Conservation (phyloP, 2,888 invertebrate genomes). For the Drosophila paramelanica region DNA sequence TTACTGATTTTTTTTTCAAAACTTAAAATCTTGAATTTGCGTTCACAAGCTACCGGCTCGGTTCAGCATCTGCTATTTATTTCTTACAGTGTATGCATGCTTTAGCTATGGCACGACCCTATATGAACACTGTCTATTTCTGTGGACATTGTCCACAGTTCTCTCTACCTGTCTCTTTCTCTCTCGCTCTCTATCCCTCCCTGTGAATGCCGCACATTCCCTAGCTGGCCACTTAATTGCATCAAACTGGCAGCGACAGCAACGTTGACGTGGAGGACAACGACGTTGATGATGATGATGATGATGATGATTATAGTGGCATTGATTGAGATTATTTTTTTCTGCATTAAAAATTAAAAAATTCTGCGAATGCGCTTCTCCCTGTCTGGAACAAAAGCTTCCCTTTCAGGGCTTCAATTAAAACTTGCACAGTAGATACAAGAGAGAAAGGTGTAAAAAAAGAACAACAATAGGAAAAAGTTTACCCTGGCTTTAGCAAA, state of each 20-base stretch:
- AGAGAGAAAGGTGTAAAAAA: not conserved
- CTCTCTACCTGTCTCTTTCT: too few relatives aligned
- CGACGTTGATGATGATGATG: not conserved
- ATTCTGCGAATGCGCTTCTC: conserved; percentile 12
- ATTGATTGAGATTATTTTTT: conserved; percentile 40
- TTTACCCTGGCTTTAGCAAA: not conserved
- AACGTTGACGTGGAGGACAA: not conserved
- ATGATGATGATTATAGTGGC: conserved; percentile 5
- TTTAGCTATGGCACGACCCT: not conserved
- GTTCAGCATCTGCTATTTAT: not conserved
- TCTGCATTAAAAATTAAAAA: conserved; percentile 25
- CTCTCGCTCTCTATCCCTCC: not conserved
- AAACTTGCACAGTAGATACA: conserved; percentile 26
- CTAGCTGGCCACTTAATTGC: conserved; percentile 42
- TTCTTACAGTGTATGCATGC: conserved; percentile 1
- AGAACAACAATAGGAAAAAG: not conserved
- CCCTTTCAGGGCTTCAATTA: conserved; percentile 38
- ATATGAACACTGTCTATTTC: not conserved
- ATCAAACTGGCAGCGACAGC: conserved; percentile 20
- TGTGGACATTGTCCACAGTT: not conserved
- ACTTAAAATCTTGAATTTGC: too few relatives aligned
- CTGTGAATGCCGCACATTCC: not conserved
- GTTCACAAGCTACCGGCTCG: too few relatives aligned
- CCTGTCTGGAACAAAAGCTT: conserved; percentile 4
- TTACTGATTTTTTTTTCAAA: too few relatives aligned